Base-by-base conservation (phyloP, 2,888 invertebrate species). In the Meteorus cinctellus region DNA sequence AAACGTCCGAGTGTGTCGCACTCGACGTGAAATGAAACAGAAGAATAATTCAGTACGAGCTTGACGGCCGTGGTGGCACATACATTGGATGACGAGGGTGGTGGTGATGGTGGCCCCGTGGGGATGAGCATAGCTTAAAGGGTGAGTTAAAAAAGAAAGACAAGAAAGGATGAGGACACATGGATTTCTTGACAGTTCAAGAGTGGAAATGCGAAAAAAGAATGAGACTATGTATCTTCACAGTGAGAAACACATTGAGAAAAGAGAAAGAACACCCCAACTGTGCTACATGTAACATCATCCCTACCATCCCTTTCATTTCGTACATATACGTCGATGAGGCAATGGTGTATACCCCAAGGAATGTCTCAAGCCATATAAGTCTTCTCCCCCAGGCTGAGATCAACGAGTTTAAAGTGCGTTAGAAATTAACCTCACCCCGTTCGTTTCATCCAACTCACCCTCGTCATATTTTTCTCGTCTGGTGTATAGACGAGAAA, bases 131-230 rank as follows among this genome's bases (percentile, higher is more conserved):
- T 19, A 55, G 55, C 55, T 55, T 55, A 19, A 19, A 55, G 55
- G 36, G 65, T 19, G 68, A 68, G 67, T 36, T 27, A 74, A 59
- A 68, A 66, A 68, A 63, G 34, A 16, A 51, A 69, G 69, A 69
- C 63, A 27, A 60, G 34, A 72, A 51, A 72, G 41, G 51, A 66
- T 51, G 63, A 66, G 68, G 55, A 72, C 63, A 48, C 66, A 77
- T 71, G 73, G 73, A 73, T 78, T 77, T 75, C 75, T 70, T 75
- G 75, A 77, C 78, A 73, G 73, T 72, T 71, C 71, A 75, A 71
- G 71, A 66, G 71, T 65, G 65, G 34, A 63, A 75, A 74, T 34
- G 41, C 41, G 31, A 29, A 36, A 60, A 55, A 59, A 31, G 59
- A 34, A 36, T 19, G 27, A 24, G 27, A 62, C 8, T 16, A 48